Base-by-base conservation (phyloP, 2,888 invertebrate genomes). In the Pseudococcus longispinus region DNA sequence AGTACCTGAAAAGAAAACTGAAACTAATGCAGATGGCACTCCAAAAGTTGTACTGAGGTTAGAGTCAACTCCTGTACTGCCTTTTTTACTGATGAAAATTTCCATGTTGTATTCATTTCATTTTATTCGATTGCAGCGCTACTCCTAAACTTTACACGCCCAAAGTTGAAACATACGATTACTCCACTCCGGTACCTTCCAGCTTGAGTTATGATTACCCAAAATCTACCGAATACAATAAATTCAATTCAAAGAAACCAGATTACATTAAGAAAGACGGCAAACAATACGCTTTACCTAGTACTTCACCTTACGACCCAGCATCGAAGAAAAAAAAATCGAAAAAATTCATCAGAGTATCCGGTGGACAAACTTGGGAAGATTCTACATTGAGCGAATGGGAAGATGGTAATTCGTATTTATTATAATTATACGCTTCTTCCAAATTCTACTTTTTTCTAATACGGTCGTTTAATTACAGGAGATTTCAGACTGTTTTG, bases 401-500 rank as follows among this genome's bases (percentile, higher is more conserved):
- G 99, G 95, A 97, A n/a, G 96, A 97, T 89, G 94, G 94, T 94
- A 89, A 90, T 90, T 23, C 26, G 23, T 74, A 44, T n/a, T 44
- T 13, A 32, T 51, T 51, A 15, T 46, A n/a, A n/a, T n/a, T n/a
- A 13, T 13, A 55, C 0, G 6, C 37, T 2, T 82, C 20, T n/a
- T 55, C 32, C 20, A 37, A 65, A 37, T 23, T 37, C 29, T 18
- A 0, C 82, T 44, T 20, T 18, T 20, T 18, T 32, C 23, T 55
- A 32, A 15, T 13, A 3, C 4, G 4, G 18, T 84, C 37, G 46
- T 46, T 42, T 51, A 23, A 29, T 77, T 32, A 15, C 46, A 93
- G 98, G 98, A 92, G 99, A 99, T 92, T 99, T 98, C 92, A 93
- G 99, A 89, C 95, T 99, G 91, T 99, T 99, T 91, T 98, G 98